These are phyloP conservation scores for Eulemur rufifrons DNA, from an alignment of 2,113 vertebrate genomes.

Conservation along the genomic window DNA sequence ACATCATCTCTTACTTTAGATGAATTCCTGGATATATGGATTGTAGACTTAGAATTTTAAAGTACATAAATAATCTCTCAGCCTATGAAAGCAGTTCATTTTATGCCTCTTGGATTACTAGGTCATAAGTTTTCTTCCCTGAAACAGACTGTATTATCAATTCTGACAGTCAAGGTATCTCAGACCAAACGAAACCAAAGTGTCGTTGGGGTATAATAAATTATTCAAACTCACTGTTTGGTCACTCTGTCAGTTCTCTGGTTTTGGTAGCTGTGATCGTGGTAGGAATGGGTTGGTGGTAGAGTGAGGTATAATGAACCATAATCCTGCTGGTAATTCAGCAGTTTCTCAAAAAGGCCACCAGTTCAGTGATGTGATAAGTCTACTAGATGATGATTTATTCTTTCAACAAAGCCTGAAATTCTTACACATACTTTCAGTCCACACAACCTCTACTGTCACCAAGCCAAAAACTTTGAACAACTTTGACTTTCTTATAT, in stretches of 20 bases:
- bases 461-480: neutral
- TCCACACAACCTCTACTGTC: neutral
- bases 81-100: constrained; percentile 3
- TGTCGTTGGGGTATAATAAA: neutral
- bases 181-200: constrained; percentile 28
- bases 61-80: constrained; percentile 5
- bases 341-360: neutral
- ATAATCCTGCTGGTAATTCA: neutral
- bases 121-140: neutral
- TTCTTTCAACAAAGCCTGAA: neutral
- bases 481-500: neutral
- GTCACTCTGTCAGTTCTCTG: neutral
- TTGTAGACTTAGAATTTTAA: constrained; percentile 38
- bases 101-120: neutral
- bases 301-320: neutral
- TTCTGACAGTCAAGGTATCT: neutral
- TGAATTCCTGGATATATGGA: neutral
- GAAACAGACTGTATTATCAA: neutral
- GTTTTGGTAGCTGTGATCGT: neutral
- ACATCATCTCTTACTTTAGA: constrained; percentile 4
- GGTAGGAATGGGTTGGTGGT: neutral
- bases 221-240: neutral
- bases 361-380: neutral
- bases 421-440: neutral
- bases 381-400: neutral